Conservation (phyloP, 2,113 vertebrate species). For the Pelecanus crispus region DNA sequence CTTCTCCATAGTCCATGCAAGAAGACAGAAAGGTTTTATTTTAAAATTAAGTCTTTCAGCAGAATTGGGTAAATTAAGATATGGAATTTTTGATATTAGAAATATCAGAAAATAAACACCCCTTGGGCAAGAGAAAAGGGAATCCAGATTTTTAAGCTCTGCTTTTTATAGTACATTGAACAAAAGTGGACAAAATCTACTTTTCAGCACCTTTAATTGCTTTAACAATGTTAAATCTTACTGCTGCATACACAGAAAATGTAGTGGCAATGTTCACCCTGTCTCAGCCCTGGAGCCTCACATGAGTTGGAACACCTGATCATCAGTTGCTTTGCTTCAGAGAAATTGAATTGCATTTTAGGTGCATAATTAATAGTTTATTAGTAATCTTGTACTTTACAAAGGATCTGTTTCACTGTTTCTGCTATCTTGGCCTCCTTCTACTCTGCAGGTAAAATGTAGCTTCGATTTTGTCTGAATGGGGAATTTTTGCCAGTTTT, state of each 20-base stretch:
- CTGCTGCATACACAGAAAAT: neutral
- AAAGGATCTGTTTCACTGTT: neutral
- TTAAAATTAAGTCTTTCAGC: neutral
- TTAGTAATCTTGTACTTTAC: neutral
- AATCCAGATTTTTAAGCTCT: neutral
- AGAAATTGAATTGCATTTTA: neutral
- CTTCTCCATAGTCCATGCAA: neutral
- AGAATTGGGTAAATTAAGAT: neutral
- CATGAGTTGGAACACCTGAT: neutral
- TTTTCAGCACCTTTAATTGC: neutral
- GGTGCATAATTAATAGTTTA: neutral
- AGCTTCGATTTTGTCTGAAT: neutral
- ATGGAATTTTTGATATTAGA: neutral
- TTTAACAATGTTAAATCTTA: neutral
- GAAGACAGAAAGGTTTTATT: neutral
- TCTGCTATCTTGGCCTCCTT: neutral
- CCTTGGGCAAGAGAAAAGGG: neutral
- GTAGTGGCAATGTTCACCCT: neutral
- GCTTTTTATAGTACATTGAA: neutral
- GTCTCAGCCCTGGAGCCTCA: neutral
- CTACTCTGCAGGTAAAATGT: neutral
- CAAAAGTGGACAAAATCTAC: neutral
- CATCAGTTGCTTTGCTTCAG: neutral
- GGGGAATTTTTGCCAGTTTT: neutral
- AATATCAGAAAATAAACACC: neutral